These are phyloP conservation scores for Podarcis muralis DNA, from an alignment of 2,113 vertebrate genomes.

Conservation along the genomic window DNA sequence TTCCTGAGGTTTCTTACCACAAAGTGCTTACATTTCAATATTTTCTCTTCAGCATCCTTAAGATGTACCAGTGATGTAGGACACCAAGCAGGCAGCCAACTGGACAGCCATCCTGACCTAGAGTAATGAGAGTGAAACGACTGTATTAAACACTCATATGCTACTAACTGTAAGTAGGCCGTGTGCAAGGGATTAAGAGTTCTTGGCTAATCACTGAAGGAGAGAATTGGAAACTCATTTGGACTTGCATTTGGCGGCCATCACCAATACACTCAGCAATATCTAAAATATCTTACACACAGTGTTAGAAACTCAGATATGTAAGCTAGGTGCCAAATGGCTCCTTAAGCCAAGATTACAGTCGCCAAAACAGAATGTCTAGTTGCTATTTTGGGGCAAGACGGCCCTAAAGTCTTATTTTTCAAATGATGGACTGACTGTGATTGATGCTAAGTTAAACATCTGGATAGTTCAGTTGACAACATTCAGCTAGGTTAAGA, in stretches of 20 bases:
- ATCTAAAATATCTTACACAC: background rate
- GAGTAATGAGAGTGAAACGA: conserved; percentile 51
- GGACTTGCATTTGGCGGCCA: background rate
- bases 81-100: conserved; percentile 94
- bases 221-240: background rate
- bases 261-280: background rate
- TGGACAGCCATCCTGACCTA: conserved; percentile 90
- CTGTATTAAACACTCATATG: background rate
- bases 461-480: too few species aligned
- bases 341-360: too few species aligned
- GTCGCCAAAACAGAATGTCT: too few species aligned
- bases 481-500: too few species aligned
- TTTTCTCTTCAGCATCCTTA: conserved; percentile 89
- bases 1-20: conserved; percentile 1
- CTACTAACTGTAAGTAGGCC: background rate
- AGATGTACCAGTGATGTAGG: conserved; percentile 89
- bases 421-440: too few species aligned
- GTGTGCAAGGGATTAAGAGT: background rate
- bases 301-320: too few species aligned
- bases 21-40: conserved; percentile 87
- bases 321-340: too few species aligned
- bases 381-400: too few species aligned
- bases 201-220: background rate
- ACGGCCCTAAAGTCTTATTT: too few species aligned
- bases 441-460: too few species aligned